These are phyloP conservation scores for Onychorhynchus coronatus DNA, from an alignment of 2,113 vertebrate species.

Conservation along the genomic window DNA sequence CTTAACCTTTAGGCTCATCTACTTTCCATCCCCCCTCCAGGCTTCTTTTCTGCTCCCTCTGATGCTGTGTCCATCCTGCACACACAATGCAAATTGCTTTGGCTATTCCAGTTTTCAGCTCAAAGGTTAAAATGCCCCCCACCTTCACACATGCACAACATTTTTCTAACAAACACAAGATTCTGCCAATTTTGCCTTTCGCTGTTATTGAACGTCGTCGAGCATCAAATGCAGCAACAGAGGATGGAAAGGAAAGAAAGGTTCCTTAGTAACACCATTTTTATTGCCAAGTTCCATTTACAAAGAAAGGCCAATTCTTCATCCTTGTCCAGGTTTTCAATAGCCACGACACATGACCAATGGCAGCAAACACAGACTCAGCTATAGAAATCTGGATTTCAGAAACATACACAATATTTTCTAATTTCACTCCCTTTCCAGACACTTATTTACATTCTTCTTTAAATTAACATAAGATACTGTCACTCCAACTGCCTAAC, in stretches of 20 bases:
- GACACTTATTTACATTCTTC: constrained; percentile 1
- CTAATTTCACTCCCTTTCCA: neutral
- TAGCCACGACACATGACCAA: neutral
- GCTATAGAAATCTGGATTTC: constrained; percentile 24
- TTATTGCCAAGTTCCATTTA: constrained; percentile 74
- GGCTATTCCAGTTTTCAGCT: neutral
- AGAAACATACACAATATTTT: neutral
- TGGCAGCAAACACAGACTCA: neutral
- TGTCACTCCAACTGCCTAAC: neutral
- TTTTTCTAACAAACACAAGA: neutral
- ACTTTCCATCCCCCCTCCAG: neutral
- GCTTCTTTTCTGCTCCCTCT: neutral
- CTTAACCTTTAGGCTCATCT: neutral
- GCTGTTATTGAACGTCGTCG: neutral
- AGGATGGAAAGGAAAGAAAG: neutral
- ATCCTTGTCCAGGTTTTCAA: constrained; percentile 23
- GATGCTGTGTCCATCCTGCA: neutral
- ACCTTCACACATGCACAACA: neutral
- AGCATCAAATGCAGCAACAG: neutral
- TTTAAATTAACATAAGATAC: constrained; percentile 23
- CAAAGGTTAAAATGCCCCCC: neutral
- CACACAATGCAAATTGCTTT: neutral
- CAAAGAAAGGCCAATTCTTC: constrained; percentile 58
- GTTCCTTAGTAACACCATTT: constrained; percentile 47
- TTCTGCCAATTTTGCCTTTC: neutral